Evolutionary conservation across 2,113 vertebrate genomes (phyloP).

Genomic region (Siniperca knerii): DNA sequence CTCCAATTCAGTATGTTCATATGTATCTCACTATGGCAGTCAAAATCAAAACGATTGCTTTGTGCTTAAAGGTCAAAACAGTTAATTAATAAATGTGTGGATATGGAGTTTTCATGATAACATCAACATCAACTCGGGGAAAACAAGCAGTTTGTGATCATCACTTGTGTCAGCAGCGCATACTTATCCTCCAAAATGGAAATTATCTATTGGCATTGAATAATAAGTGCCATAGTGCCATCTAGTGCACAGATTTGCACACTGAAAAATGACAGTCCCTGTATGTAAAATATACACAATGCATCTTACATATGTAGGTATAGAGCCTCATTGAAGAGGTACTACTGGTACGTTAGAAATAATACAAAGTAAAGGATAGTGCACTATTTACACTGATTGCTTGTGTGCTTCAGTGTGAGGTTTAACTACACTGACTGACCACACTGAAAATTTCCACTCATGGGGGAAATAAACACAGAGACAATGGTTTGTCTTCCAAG

Average conservation of each 20-base stretch:
- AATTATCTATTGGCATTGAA: conserved; percentile 61
- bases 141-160: conserved; percentile 71
- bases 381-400: conserved; percentile 27
- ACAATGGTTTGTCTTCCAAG: conserved; percentile 71
- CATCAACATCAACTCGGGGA: conserved; percentile 58
- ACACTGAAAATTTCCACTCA: conserved; percentile 62
- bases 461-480: conserved; percentile 65
- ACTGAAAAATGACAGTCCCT: conserved; percentile 56
- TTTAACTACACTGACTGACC: conserved; percentile 60
- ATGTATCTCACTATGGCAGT: not conserved
- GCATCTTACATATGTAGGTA: not conserved
- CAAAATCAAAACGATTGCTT: conserved; percentile 20
- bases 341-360: conserved; percentile 8
- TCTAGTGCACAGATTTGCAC: conserved; percentile 79
- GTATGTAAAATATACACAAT: conserved; percentile 20
- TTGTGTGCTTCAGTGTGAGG: conserved; percentile 34
- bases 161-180: conserved; percentile 59
- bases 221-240: conserved; percentile 83
- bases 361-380: conserved; percentile 8
- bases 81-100: conserved; percentile 50
- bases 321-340: conserved; percentile 4
- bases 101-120: conserved; percentile 45
- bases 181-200: conserved; percentile 59
- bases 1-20: conserved; percentile 6
- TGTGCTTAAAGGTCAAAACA: conserved; percentile 48